Percentiles rank a stretch among this genome's conserved stretches.
Evolutionary conservation across 2,797 vertebrate genomes (phyloP).

Genomic region (Sardinella longiceps): DNA sequence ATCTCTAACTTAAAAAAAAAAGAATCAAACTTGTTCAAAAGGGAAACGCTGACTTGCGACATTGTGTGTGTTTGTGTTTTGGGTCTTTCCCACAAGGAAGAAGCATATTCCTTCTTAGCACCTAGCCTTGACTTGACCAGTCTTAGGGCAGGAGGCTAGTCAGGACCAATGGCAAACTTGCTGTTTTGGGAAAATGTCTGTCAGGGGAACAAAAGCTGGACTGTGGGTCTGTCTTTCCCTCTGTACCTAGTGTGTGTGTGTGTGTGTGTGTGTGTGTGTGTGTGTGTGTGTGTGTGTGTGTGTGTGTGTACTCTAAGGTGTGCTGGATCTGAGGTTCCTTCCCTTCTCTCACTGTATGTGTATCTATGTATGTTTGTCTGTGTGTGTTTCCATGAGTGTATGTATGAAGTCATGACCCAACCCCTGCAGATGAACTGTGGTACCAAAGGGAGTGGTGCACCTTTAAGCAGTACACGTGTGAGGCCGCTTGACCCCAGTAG

Average conservation of each 20-base stretch:
- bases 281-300: conserved; percentile 7
- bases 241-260: neutral
- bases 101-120: neutral
- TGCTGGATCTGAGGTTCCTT: neutral
- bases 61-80: neutral
- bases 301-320: neutral
- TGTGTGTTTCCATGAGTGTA: conserved; percentile 24
- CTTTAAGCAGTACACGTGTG: neutral
- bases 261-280: neutral
- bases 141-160: neutral
- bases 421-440: neutral
- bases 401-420: conserved; percentile 42
- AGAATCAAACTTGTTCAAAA: neutral
- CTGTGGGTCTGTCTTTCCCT: neutral
- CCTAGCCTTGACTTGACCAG: neutral
- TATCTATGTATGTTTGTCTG: conserved; percentile 13
- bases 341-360: conserved; percentile 19
- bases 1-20: neutral
- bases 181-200: neutral
- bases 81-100: neutral
- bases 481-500: neutral
- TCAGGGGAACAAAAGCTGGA: neutral
- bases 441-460: neutral
- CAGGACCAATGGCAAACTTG: neutral
- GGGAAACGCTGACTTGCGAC: neutral